Evolutionary conservation across 2,888 invertebrate species (phyloP).

Genomic region (Xanthia togata): DNA sequence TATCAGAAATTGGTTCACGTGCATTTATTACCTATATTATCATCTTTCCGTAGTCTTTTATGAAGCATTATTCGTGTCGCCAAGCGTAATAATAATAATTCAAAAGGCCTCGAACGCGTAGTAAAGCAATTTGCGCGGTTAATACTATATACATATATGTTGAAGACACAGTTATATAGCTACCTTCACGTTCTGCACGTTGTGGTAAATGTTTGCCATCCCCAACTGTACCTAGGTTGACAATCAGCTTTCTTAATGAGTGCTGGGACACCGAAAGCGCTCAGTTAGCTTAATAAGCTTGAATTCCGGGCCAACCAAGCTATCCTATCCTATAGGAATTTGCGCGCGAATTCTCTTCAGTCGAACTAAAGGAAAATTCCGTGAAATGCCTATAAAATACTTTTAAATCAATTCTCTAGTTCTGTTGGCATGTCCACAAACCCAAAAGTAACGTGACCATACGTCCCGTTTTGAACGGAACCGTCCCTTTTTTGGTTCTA

Average conservation of each 20-base stretch:
- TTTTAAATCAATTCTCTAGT: slow-evolving; percentile 23
- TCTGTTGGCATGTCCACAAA: slow-evolving; percentile 26
- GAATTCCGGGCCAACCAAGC: slow-evolving; percentile 16
- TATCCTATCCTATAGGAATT: slow-evolving; percentile 27
- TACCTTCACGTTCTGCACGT: slow-evolving; percentile 44
- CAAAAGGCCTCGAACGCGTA: slow-evolving; percentile 65
- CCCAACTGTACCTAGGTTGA: slow-evolving; percentile 23
- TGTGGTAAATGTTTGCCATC: slow-evolving; percentile 40
- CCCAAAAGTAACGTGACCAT: too few species aligned
- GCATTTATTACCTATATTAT: slow-evolving; percentile 10
- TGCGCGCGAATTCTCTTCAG: slow-evolving; percentile 18
- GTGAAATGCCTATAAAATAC: slow-evolving; percentile 20
- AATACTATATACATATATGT: slow-evolving; percentile 45
- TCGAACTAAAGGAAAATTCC: background rate
- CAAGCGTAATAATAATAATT: slow-evolving; percentile 65
- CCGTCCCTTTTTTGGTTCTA: too few species aligned
- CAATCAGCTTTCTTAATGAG: slow-evolving; percentile 25
- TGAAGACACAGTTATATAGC: slow-evolving; percentile 37
- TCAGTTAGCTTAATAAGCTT: background rate
- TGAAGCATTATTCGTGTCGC: slow-evolving; percentile 52
- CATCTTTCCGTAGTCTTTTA: slow-evolving; percentile 18
- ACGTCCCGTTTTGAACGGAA: too few species aligned
- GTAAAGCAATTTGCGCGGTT: slow-evolving; percentile 70
- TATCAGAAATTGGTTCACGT: slow-evolving; percentile 31
- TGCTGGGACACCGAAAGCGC: slow-evolving; percentile 14